phyloP scores from a whole-genome alignment of 1,140 invertebrate species.

The Drosophila teissieri region DNA sequence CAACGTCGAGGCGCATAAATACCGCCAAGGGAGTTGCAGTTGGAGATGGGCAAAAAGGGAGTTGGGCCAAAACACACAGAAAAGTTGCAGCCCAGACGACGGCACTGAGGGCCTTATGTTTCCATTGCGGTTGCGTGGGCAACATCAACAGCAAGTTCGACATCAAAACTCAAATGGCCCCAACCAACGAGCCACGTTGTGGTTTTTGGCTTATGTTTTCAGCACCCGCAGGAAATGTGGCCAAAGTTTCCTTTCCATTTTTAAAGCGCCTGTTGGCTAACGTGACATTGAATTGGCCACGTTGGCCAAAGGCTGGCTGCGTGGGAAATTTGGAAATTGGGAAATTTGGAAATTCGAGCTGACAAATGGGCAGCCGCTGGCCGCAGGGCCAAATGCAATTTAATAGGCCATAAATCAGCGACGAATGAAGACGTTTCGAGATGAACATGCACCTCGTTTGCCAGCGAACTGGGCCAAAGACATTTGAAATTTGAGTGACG shows the following conservation, averaged over 20 bases:
- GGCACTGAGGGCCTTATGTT: slow-evolving; percentile 45
- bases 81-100: slow-evolving; percentile 19
- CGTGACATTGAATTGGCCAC: slow-evolving; percentile 50
- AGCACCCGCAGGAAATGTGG: slow-evolving; percentile 46
- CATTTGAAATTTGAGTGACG: slow-evolving; percentile 53
- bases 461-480: slow-evolving; percentile 38
- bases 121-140: slow-evolving; percentile 71
- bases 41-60: background rate
- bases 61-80: slow-evolving; percentile 16
- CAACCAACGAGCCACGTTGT: slow-evolving; percentile 25
- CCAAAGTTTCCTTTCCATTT: slow-evolving; percentile 4
- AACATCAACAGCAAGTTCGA: slow-evolving; percentile 9
- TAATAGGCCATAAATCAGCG: slow-evolving; percentile 67
- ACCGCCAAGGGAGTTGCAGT: slow-evolving; percentile 11
- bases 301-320: background rate
- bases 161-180: background rate
- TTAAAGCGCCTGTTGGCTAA: slow-evolving; percentile 26
- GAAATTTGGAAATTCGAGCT: slow-evolving; percentile 31
- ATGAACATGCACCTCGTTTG: slow-evolving; percentile 19
- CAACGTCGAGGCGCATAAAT: slow-evolving; percentile 50
- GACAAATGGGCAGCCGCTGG: slow-evolving; percentile 23
- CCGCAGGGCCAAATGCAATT: slow-evolving; percentile 56
- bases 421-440: slow-evolving; percentile 49
- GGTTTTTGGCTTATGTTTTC: slow-evolving; percentile 39
- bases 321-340: slow-evolving; percentile 42